Evolutionary conservation across 2,888 invertebrate species (phyloP).

Genomic region (Polia nebulosa): DNA sequence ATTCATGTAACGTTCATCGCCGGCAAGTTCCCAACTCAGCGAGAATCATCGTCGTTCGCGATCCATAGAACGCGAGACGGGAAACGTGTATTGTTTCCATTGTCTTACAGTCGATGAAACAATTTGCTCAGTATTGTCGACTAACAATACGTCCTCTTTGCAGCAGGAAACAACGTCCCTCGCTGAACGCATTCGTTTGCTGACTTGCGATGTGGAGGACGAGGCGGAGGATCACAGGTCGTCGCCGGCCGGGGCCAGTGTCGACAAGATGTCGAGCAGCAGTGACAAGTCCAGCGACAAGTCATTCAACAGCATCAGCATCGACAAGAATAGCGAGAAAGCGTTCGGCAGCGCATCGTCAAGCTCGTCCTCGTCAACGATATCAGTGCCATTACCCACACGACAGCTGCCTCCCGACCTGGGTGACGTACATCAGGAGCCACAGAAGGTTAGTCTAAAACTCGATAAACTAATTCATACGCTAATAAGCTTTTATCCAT

Average conservation of each 20-base stretch:
- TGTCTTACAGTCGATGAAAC: conserved; percentile 38
- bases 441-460: conserved; percentile 77
- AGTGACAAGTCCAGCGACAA: conserved; percentile 84
- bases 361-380: conserved; percentile 85
- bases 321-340: conserved; percentile 90
- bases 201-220: conserved; percentile 96
- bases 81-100: conserved; percentile 28
- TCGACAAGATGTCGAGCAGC: conserved; percentile 92
- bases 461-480: neutral
- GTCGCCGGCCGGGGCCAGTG: conserved; percentile 93
- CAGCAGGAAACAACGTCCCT: conserved; percentile 94
- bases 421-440: conserved; percentile 85
- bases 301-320: conserved; percentile 91
- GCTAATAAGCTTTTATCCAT: neutral
- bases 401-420: conserved; percentile 85
- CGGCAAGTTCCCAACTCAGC: conserved; percentile 24
- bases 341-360: conserved; percentile 90
- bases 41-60: conserved; percentile 16
- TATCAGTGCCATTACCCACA: conserved; percentile 79
- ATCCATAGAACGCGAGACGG: conserved; percentile 21
- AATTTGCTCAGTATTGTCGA: conserved; percentile 33
- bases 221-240: conserved; percentile 90
- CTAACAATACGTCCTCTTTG: conserved; percentile 40
- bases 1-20: conserved; percentile 30
- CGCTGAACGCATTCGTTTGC: conserved; percentile 95